Evolutionary conservation across 2,888 invertebrate genomes (phyloP).

Genomic region (Blera fallax): DNA sequence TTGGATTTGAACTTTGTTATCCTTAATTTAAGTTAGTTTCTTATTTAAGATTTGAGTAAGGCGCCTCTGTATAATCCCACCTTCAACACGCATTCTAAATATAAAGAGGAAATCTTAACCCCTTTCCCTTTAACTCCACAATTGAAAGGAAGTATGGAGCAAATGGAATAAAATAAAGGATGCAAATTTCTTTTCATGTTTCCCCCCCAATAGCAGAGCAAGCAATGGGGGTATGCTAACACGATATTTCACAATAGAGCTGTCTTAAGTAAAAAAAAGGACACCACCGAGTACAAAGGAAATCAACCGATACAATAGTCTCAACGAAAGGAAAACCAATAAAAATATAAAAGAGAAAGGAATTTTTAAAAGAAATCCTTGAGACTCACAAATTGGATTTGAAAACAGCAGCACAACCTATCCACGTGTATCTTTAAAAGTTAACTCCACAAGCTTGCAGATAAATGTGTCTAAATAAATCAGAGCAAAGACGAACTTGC

Average conservation of each 20-base stretch:
- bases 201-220: background rate
- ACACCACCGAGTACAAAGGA: background rate
- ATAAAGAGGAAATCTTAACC: background rate
- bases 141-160: background rate
- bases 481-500: background rate
- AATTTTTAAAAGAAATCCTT: slow-evolving; percentile 3
- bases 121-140: background rate
- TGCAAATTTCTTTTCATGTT: slow-evolving; percentile 23
- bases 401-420: background rate
- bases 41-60: no score
- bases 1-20: background rate
- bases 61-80: no score
- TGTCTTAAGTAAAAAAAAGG: background rate
- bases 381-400: slow-evolving; percentile 4
- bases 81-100: background rate
- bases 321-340: background rate
- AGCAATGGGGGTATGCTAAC: background rate
- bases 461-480: slow-evolving; percentile 22
- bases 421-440: background rate
- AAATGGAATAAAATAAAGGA: slow-evolving; percentile 20
- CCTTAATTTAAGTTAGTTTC: background rate
- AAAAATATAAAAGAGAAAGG: background rate
- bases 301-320: background rate
- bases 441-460: background rate
- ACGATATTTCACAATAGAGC: background rate